These are phyloP conservation scores for Chloroceryle inda DNA, from an alignment of 2,797 vertebrate genomes.

Conservation along the genomic window DNA sequence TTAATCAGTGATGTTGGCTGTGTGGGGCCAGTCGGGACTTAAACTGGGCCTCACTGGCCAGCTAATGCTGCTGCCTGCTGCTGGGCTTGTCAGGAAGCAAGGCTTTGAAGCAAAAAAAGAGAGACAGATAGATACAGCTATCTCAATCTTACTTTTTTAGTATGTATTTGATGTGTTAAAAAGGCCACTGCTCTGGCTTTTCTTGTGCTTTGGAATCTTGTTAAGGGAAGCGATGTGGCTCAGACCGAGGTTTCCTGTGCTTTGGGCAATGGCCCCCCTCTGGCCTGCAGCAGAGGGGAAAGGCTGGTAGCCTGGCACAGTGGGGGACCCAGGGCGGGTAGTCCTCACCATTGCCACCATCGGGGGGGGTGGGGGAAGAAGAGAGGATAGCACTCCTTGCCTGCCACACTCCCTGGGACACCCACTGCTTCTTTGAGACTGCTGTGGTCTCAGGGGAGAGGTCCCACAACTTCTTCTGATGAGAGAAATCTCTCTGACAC, in stretches of 20 bases:
- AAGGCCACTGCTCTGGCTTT: background rate
- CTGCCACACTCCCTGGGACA: rapidly evolving
- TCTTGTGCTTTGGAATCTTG: background rate
- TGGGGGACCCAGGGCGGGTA: background rate
- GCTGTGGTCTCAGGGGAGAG: background rate
- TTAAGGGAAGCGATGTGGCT: background rate
- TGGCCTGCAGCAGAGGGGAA: background rate
- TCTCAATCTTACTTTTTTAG: background rate
- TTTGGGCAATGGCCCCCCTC: background rate
- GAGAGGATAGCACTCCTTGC: background rate
- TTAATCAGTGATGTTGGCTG: background rate
- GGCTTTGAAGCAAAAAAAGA: background rate
- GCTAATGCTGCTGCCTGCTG: background rate
- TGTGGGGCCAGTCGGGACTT: background rate
- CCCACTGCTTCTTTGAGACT: rapidly evolving
- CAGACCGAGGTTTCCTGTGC: rapidly evolving
- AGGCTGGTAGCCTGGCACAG: rapidly evolving
- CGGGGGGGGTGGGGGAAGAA: background rate
- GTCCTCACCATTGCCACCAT: background rate
- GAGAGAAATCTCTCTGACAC: background rate
- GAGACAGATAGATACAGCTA: rapidly evolving
- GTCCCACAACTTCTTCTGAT: background rate
- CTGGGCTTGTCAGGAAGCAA: background rate
- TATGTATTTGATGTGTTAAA: background rate
- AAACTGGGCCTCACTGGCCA: background rate